These are phyloP conservation scores for Caenorhabditis panamensis DNA, from an alignment of 2,888 invertebrate species.

Conservation along the genomic window DNA sequence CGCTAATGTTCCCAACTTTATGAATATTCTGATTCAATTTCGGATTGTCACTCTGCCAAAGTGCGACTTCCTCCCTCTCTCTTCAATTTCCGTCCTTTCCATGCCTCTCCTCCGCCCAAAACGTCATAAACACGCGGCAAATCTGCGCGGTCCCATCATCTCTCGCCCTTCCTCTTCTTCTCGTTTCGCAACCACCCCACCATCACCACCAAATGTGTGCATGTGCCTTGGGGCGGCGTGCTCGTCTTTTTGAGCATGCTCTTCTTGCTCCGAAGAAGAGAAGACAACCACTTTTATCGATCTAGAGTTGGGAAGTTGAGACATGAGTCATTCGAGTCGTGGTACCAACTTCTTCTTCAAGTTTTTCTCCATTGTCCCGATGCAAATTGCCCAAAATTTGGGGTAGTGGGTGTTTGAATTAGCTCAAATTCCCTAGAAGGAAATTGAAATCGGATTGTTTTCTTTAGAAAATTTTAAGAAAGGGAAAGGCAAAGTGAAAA, in stretches of 20 bases:
- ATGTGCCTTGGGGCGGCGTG: neutral
- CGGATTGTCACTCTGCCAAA: too few species aligned
- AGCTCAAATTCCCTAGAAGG: neutral
- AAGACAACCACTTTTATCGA: constrained; percentile 7
- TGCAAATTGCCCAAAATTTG: neutral
- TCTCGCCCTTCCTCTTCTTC: constrained; percentile 1
- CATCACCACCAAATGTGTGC: constrained; percentile 16
- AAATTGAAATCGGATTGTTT: neutral
- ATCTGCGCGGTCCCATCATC: constrained; percentile 25
- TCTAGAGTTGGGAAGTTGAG: neutral
- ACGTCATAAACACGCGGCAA: constrained; percentile 19
- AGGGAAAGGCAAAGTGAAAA: neutral
- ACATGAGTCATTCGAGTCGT: neutral
- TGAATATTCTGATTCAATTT: neutral
- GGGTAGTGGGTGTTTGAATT: too few species aligned
- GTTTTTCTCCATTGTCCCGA: neutral
- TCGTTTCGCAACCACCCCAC: constrained; percentile 17
- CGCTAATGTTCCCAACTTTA: neutral
- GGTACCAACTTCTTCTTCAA: neutral
- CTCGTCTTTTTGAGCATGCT: constrained; percentile 12
- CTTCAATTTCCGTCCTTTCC: neutral
- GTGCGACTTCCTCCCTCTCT: constrained; percentile 3
- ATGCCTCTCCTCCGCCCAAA: constrained; percentile 4
- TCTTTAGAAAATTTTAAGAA: neutral
- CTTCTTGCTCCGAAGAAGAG: neutral